Base-by-base conservation (phyloP, 2,888 invertebrate species). In the Hypomecis punctinalis region DNA sequence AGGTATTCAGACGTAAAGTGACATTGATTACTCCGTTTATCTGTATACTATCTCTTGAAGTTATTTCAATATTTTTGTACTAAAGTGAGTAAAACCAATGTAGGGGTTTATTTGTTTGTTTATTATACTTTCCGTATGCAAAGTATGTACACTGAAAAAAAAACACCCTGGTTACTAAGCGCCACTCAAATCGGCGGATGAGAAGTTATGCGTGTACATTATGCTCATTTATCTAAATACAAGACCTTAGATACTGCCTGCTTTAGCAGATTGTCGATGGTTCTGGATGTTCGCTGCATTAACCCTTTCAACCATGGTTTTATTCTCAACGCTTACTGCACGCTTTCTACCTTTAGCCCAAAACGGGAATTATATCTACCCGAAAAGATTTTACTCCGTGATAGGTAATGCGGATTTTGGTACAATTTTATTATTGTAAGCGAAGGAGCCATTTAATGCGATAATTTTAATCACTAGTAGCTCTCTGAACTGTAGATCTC, bases 281-380 rank as follows among this genome's bases (percentile, higher is more conserved):
- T 59, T 48, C 59, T 55, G 75, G 73, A 80, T 81, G 81, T 82
- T 80, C 76, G 76, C 78, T 81, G 81, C 83, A 84, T 85, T 86
- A 85, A 81, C 84, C 84, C 85, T 82, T 85, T 85, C 84, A 81
- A 78, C 75, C 77, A 77, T 74, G 76, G 77, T 76, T 75, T 72
- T 72, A 71, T 76, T 69, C 73, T 74, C 57, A 45, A 42, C 56
- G 51, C 69, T 71, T 70, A 69, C 68, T 63, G 63, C 72, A 68
- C 46, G 63, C 61, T 64, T 69, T 65, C 63, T 57, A 65, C 72
- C 63, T 72, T 69, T 46, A 37, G 13, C 46, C 49, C 23, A 56
- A 69, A 71, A 66, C 23, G 42, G 58, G 46, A 67, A 63, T 55
- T 54, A 54, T 40, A 42, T 7, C 11, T 8, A 60, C 62, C 63